phyloP scores from a whole-genome alignment of 1,140 invertebrate genomes.

The Drusus annulatus region DNA sequence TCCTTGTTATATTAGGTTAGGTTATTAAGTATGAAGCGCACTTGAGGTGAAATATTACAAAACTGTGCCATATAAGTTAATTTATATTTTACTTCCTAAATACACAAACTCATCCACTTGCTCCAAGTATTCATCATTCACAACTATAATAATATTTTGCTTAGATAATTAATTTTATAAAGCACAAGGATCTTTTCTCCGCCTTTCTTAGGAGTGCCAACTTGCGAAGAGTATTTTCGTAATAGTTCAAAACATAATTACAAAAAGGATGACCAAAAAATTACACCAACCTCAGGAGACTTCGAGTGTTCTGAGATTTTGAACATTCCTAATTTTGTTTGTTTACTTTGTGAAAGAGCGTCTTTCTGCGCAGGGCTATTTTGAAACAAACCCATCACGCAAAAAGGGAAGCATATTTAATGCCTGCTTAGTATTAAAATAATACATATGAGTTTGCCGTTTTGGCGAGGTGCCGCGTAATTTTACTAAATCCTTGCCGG shows the following conservation, averaged over 20 bases:
- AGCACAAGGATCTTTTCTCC: too few relatives aligned
- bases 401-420: too few relatives aligned
- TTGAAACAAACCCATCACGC: background rate
- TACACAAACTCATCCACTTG: too few relatives aligned
- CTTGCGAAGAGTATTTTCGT: background rate
- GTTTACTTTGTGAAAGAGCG: constrained; percentile 19
- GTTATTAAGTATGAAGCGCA: too few relatives aligned
- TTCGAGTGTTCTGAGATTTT: constrained; percentile 15
- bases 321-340: constrained; percentile 22
- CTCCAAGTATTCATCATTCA: too few relatives aligned
- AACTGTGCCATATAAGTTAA: too few relatives aligned
- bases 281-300: constrained; percentile 9
- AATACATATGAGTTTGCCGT: background rate
- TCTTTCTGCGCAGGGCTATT: background rate
- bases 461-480: background rate
- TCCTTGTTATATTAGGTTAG: too few relatives aligned
- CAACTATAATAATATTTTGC: too few relatives aligned
- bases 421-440: too few relatives aligned
- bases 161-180: too few relatives aligned
- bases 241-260: constrained; percentile 17
- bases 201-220: background rate
- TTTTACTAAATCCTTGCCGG: constrained; percentile 17
- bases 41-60: too few relatives aligned
- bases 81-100: too few relatives aligned
- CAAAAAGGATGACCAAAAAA: constrained; percentile 3